Percentiles rank a stretch among this genome's conserved stretches.
These are phyloP conservation scores for Planiliza haematocheilus DNA, from an alignment of 2,113 vertebrate genomes.

Conservation along the genomic window DNA sequence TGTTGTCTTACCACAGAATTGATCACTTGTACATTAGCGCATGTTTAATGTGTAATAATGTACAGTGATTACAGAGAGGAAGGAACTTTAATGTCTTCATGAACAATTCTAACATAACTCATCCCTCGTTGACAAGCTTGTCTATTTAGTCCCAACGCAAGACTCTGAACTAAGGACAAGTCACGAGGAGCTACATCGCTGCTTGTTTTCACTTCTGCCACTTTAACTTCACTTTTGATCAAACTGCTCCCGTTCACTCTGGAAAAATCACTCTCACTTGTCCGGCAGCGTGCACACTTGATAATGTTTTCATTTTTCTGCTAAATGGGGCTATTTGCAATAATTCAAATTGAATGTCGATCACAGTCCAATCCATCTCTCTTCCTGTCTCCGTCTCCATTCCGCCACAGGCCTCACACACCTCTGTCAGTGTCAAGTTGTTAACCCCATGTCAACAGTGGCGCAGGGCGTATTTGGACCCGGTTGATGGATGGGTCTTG, in stretches of 20 bases:
- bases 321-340: slow-evolving; percentile 79
- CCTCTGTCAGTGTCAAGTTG: slow-evolving; percentile 87
- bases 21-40: slow-evolving; percentile 78
- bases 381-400: slow-evolving; percentile 52
- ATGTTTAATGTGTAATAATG: slow-evolving; percentile 82
- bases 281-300: slow-evolving; percentile 20
- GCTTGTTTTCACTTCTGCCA: slow-evolving; percentile 49
- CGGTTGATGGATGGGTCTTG: slow-evolving; percentile 86
- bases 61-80: slow-evolving; percentile 68
- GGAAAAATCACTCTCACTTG: slow-evolving; percentile 32
- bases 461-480: slow-evolving; percentile 80
- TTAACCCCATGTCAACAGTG: slow-evolving; percentile 87
- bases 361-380: slow-evolving; percentile 76
- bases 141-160: slow-evolving; percentile 38
- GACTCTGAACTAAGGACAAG: slow-evolving; percentile 43
- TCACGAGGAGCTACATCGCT: slow-evolving; percentile 4
- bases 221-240: slow-evolving; percentile 34
- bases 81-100: slow-evolving; percentile 69
- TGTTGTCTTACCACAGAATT: slow-evolving; percentile 73
- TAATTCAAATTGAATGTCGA: slow-evolving; percentile 81
- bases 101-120: slow-evolving; percentile 67
- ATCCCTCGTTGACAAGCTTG: slow-evolving; percentile 57
- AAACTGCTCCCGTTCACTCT: slow-evolving; percentile 12
- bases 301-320: slow-evolving; percentile 69
- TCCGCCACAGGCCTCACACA: slow-evolving; percentile 71